Evolutionary conservation across 2,888 invertebrate species (phyloP), one percentile per base, ranked within the genome.

Genomic region (Thereva nobilitata): DNA sequence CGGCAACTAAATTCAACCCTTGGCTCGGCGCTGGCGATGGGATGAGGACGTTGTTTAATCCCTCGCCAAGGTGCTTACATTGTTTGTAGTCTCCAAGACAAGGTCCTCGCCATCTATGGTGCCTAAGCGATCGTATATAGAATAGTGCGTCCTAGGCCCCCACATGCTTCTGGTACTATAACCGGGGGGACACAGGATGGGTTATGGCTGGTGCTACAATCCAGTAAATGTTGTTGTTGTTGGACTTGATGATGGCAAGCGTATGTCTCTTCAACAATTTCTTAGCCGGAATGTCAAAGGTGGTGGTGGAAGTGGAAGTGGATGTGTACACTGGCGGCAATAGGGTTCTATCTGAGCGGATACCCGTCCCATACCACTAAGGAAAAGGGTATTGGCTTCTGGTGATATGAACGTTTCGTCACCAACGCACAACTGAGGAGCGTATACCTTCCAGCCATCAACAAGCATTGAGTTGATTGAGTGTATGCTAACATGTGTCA

Each of bases 401-500:
- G 68, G 44, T 69, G 68, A 66, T 47, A 57, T 69, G 64, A 67
- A 67, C 56, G 68, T 69, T 69, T 69, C 68, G 64, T 69, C 68
- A 69, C 64, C 64, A 63, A 54, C 67, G 67, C 23, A 67, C 63
- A 57, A 57, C 50, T 64, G 69, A 53, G 53, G 56, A 59, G 49
- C 67, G 54, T 67, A 65, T 69, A 67, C 69, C 69, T 69, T 67
- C 23, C 57, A 64, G 57, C 64, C 54, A 59, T 66, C 67, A 69
- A 64, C 69, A 66, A 66, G 65, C 61, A 69, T 69, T 63, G 66
- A 64, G 59, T 69, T 69, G 69, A 69, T 67, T 69, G 67, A 67
- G 69, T 69, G 67, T 67, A 69, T 67, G 67, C 67, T 67, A 69
- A 69, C 69, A 69, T 67, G 69, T 69, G 69, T 69, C 69, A 66